phyloP scores from a whole-genome alignment of 2,888 invertebrate species.

The Chironomus tentans region DNA sequence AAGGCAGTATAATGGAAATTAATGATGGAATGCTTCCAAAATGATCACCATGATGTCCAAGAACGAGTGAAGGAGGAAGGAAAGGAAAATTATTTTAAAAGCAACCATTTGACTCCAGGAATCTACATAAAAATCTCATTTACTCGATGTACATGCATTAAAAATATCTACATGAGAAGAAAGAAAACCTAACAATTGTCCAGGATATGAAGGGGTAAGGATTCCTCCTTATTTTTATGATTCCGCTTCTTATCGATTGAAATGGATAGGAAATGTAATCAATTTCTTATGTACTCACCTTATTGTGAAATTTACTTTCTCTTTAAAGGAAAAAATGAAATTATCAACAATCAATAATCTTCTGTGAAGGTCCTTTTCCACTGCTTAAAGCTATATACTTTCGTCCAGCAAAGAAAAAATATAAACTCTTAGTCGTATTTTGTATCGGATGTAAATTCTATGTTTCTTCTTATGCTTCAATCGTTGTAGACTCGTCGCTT shows the following conservation, averaged over 20 bases:
- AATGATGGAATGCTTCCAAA: conserved; percentile 3
- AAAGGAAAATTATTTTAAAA: background rate
- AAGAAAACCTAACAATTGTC: too few species aligned
- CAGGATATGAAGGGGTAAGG: too few species aligned
- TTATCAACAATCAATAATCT: background rate
- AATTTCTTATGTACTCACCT: background rate
- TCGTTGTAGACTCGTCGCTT: conserved; percentile 17
- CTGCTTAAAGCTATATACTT: background rate
- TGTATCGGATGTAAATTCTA: background rate
- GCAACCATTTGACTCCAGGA: conserved; percentile 3
- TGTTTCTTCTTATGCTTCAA: background rate
- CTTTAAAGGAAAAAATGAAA: too few species aligned
- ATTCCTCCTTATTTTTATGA: too few species aligned
- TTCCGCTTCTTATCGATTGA: too few species aligned
- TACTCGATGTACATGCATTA: background rate
- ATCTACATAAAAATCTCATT: conserved; percentile 25
- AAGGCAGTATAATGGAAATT: background rate
- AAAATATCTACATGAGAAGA: too few species aligned
- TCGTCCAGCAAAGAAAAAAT: background rate
- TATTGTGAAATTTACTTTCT: background rate
- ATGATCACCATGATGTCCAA: background rate
- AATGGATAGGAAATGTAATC: background rate
- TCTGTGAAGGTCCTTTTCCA: background rate
- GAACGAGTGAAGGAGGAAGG: background rate
- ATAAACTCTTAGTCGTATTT: background rate